These are phyloP conservation scores for Lepidotrigona ventralis DNA, from an alignment of 1,140 invertebrate species.

Conservation along the genomic window DNA sequence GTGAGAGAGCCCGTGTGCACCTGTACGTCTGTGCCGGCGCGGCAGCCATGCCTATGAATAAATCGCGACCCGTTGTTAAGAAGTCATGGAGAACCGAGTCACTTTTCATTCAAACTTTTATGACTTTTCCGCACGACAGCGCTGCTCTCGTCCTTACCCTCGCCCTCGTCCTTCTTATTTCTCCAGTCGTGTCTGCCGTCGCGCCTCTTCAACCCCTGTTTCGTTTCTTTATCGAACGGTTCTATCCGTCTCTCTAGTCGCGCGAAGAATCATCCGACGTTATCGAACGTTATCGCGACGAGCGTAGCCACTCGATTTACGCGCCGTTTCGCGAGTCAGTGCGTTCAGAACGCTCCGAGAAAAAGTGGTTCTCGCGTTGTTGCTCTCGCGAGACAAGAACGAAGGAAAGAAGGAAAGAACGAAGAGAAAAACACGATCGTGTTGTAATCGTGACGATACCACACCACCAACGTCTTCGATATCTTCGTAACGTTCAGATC, in stretches of 20 bases:
- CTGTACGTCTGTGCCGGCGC: slow-evolving; percentile 19
- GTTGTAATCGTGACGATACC: slow-evolving; percentile 26
- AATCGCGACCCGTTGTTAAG: slow-evolving; percentile 61
- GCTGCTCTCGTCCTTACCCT: neutral
- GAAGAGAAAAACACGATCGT: neutral
- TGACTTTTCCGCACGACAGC: slow-evolving; percentile 65
- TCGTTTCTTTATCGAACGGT: slow-evolving; percentile 7
- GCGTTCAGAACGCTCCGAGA: neutral
- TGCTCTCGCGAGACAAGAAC: neutral
- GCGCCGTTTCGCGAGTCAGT: neutral
- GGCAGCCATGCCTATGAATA: slow-evolving; percentile 70
- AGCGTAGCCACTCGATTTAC: neutral
- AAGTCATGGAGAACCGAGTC: slow-evolving; percentile 72
- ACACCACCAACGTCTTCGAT: neutral
- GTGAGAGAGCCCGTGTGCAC: neutral
- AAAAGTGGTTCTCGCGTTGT: neutral
- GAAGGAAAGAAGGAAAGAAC: neutral
- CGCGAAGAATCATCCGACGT: slow-evolving; percentile 11
- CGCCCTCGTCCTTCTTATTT: neutral
- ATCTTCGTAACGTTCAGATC: neutral
- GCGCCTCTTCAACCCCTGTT: neutral
- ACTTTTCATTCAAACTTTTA: slow-evolving; percentile 71
- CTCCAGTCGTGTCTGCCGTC: no score
- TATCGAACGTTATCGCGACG: slow-evolving; percentile 18
- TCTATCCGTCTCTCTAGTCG: neutral